Evolutionary conservation across 2,797 vertebrate genomes (phyloP).

Genomic region (Falco columbarius): DNA sequence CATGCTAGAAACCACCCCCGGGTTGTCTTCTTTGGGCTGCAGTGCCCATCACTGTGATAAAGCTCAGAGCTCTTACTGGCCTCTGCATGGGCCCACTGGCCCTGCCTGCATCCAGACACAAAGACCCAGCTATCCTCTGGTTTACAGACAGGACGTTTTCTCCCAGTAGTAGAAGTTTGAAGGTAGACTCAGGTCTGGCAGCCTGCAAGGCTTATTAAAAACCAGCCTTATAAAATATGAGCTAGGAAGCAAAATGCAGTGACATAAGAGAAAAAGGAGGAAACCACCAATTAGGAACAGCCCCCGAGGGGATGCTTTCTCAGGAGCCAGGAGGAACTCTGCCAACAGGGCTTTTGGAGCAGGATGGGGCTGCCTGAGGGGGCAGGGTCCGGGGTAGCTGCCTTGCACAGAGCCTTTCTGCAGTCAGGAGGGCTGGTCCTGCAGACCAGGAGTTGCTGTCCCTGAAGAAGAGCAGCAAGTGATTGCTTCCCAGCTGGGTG

Average conservation of each 20-base stretch:
- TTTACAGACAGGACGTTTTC: conserved; percentile 22
- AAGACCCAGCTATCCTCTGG: not conserved
- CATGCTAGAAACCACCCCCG: not conserved
- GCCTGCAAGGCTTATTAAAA: conserved; percentile 34
- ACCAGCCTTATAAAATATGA: conserved; percentile 57
- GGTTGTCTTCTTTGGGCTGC: not conserved
- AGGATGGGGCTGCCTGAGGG: not conserved
- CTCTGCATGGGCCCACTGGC: not conserved
- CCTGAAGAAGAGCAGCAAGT: not conserved
- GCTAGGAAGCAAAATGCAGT: conserved; percentile 46
- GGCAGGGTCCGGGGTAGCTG: not conserved
- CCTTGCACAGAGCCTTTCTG: not conserved
- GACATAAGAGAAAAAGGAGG: conserved; percentile 38
- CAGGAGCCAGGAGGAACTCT: conserved; percentile 53
- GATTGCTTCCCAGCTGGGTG: not conserved
- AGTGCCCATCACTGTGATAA: not conserved
- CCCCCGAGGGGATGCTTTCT: conserved; percentile 20
- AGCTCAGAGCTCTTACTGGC: not conserved
- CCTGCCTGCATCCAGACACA: not conserved
- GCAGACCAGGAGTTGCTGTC: not conserved
- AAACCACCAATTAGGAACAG: conserved; percentile 71
- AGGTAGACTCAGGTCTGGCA: conserved; percentile 53
- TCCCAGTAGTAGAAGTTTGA: not conserved
- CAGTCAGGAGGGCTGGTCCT: not conserved
- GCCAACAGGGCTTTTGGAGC: conserved; percentile 40